Evolutionary conservation across 2,113 vertebrate genomes (phyloP).

Genomic region (Nycticryphes semicollaris): DNA sequence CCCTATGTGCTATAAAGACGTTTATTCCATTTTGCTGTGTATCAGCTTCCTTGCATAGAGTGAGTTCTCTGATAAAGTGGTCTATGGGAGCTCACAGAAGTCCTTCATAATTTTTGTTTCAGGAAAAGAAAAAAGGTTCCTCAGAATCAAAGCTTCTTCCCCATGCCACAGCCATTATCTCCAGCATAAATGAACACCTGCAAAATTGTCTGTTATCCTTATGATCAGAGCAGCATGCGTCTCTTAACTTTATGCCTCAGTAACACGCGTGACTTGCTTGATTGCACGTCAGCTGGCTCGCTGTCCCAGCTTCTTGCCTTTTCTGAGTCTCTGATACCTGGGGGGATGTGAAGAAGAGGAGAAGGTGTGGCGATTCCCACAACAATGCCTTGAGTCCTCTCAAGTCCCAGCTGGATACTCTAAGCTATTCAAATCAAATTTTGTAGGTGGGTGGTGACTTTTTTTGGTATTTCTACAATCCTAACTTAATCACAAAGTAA

Average conservation of each 20-base stretch:
- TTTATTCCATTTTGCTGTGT: not conserved
- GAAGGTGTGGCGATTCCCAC: not conserved
- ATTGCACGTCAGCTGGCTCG: fast-evolving
- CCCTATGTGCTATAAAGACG: fast-evolving
- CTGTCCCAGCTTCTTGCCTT: not conserved
- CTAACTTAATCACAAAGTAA: not conserved
- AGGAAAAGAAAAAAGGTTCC: not conserved
- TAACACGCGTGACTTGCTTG: not conserved
- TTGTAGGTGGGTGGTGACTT: not conserved
- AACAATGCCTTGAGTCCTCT: not conserved
- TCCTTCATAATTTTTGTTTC: not conserved
- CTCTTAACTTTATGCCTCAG: not conserved
- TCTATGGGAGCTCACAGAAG: not conserved
- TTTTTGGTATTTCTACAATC: not conserved
- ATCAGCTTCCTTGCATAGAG: not conserved
- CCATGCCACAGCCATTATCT: not conserved
- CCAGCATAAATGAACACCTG: not conserved
- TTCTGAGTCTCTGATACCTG: not conserved
- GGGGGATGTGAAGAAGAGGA: not conserved
- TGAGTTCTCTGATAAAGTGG: not conserved
- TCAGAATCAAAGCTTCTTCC: not conserved
- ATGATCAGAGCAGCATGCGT: not conserved
- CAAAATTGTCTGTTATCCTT: not conserved
- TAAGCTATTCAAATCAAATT: not conserved
- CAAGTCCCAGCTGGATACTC: not conserved